Base-by-base conservation (phyloP, 1,140 invertebrate genomes). In the Oscheius sp. region DNA sequence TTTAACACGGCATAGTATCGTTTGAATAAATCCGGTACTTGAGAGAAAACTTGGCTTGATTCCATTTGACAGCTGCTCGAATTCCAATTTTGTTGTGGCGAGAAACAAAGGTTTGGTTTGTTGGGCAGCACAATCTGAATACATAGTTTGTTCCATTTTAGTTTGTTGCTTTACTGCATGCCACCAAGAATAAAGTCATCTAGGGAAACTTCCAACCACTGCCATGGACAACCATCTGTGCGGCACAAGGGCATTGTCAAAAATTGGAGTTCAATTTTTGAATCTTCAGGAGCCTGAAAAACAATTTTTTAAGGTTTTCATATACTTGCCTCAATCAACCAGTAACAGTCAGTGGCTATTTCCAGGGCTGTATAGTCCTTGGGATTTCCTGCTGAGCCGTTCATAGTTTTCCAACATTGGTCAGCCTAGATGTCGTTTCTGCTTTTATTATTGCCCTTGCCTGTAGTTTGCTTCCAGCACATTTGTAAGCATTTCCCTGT, bases 181-280 rank as follows among this genome's bases (percentile, higher is more conserved):
- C 67, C 67, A 59, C 26, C 52, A 13, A 68, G 26, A 28, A 38
- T 32, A 23, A 68, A 68, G 4, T 55, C 29, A 38, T 55, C 67
- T 3, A 68, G 28, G 20, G 58, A 59, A 20, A 68, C 45, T 7
- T 68, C 67, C 28, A 68, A 26, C 2, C 49, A 2, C 34, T 68
- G 67, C 67, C 67, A 68, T 36, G 49, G 67, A 59, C 67, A 68
- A 7, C 61, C 36, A 58, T 68, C 31, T 36, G 42, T n/a, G n/a
- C n/a, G 52, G 23, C 67, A 68, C 67, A 61, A 34, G 35, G 67
- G 35, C 28, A 55, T n/a, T 42, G 0, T 45, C 1, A 36, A 42
- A 20, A 68, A 28, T 42, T 59, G 52, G 55, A 68, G 61, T 18
- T 68, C 36, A 2, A 68, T 15, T 59, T 68, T 49, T 35, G 38